Evolutionary conservation across 2,888 invertebrate species (phyloP).

Genomic region (Apomyelois bistriatella): DNA sequence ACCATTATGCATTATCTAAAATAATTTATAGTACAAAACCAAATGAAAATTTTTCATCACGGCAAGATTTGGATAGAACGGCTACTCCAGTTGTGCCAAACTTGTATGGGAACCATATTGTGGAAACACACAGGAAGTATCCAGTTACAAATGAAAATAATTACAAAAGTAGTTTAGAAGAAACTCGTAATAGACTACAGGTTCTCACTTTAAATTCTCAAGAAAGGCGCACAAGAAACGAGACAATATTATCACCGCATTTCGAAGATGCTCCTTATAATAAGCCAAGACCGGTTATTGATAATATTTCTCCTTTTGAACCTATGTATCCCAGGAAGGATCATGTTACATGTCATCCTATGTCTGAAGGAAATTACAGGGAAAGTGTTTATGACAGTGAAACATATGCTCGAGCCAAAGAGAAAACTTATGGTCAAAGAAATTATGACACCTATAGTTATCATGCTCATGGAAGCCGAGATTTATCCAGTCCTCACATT

Average conservation of each 20-base stretch:
- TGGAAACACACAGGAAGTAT: constrained; percentile 50
- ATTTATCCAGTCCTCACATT: constrained; percentile 58
- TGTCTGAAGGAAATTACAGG: constrained; percentile 60
- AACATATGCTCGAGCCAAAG: constrained; percentile 59
- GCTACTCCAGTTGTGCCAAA: constrained; percentile 44
- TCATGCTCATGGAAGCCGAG: constrained; percentile 58
- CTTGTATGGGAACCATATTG: constrained; percentile 44
- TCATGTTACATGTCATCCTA: constrained; percentile 47
- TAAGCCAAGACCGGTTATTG: constrained; percentile 46
- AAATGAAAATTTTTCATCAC: constrained; percentile 60
- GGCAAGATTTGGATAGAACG: constrained; percentile 56
- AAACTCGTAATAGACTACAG: constrained; percentile 56
- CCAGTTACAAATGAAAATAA: constrained; percentile 48
- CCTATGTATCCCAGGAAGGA: constrained; percentile 59
- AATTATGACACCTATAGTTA: constrained; percentile 68
- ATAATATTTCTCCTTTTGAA: constrained; percentile 55
- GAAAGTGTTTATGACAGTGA: constrained; percentile 61
- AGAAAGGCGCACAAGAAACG: constrained; percentile 60
- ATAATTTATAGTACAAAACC: constrained; percentile 49
- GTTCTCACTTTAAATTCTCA: constrained; percentile 65
- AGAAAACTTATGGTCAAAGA: constrained; percentile 63
- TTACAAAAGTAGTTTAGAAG: constrained; percentile 56
- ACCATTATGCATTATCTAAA: constrained; percentile 48
- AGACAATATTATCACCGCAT: constrained; percentile 53
- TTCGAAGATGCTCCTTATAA: constrained; percentile 53